Evolutionary conservation across 2,797 vertebrate genomes (phyloP).

Genomic region (Centropyge bicolor): DNA sequence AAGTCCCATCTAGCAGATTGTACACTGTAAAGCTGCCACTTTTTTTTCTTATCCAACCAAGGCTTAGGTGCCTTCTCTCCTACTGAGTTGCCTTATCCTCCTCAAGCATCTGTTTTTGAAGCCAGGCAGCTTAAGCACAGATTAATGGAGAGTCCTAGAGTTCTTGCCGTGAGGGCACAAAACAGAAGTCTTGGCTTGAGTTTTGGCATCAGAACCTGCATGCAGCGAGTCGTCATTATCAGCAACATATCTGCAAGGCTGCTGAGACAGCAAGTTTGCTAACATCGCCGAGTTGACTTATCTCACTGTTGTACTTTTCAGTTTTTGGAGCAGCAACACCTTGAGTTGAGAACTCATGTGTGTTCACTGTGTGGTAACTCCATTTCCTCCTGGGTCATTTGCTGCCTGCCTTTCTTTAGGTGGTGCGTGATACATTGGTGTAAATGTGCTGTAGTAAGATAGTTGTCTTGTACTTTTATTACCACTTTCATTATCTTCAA

Average conservation of each 20-base stretch:
- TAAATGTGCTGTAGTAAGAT: constrained; percentile 62
- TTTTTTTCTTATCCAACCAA: constrained; percentile 65
- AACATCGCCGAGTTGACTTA: constrained; percentile 53
- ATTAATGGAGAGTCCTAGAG: constrained; percentile 81
- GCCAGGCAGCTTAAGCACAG: constrained; percentile 79
- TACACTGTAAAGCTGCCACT: constrained; percentile 59
- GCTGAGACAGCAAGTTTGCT: constrained; percentile 66
- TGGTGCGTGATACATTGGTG: constrained; percentile 39
- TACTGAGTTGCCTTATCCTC: constrained; percentile 80
- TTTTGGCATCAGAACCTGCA: constrained; percentile 56
- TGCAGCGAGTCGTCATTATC: constrained; percentile 63
- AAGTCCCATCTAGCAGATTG: constrained; percentile 65
- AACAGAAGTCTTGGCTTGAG: constrained; percentile 68
- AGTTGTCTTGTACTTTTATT: constrained; percentile 67
- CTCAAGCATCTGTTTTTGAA: constrained; percentile 83
- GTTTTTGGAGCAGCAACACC: background rate
- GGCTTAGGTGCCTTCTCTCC: constrained; percentile 76
- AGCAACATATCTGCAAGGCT: constrained; percentile 57
- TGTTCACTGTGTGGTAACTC: constrained; percentile 15
- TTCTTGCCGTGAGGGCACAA: constrained; percentile 70
- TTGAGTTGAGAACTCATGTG: constrained; percentile 18
- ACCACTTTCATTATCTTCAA: constrained; percentile 63
- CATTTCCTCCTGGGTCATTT: constrained; percentile 37
- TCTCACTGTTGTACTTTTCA: constrained; percentile 48
- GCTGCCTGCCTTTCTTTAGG: constrained; percentile 44